These are phyloP conservation scores for Enteromius anoplus DNA, from an alignment of 2,797 vertebrate genomes.

Conservation along the genomic window DNA sequence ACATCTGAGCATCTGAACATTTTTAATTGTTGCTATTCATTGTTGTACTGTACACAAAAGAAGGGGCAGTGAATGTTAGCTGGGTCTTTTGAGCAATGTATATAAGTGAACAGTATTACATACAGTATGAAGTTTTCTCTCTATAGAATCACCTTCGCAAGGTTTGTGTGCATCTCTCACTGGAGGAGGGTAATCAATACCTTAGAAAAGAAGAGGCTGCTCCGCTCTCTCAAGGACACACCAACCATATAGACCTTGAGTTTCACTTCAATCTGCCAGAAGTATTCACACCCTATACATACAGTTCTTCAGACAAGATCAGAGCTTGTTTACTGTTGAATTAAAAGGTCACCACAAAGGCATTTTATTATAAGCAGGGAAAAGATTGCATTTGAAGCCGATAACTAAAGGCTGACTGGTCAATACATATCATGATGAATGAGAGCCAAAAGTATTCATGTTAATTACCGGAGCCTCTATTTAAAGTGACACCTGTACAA, in stretches of 20 bases:
- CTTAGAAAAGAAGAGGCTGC: constrained; percentile 17
- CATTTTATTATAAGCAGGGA: constrained; percentile 13
- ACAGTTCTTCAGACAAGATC: constrained; percentile 4
- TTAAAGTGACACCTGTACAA: constrained; percentile 77
- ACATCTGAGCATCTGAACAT: too few species aligned
- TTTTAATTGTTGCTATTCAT: too few species aligned
- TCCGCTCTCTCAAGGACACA: constrained; percentile 23
- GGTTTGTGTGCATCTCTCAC: constrained; percentile 19
- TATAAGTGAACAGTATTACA: constrained; percentile 10
- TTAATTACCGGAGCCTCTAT: constrained; percentile 76
- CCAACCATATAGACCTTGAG: constrained; percentile 26
- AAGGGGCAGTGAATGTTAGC: background rate
- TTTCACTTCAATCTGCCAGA: background rate
- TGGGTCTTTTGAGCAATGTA: constrained; percentile 32
- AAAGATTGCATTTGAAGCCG: constrained; percentile 39
- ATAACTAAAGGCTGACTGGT: constrained; percentile 69
- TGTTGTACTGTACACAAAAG: background rate
- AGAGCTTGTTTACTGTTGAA: background rate
- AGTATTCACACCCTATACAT: background rate
- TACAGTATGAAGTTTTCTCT: background rate
- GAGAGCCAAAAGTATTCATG: constrained; percentile 59
- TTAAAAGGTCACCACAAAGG: constrained; percentile 24
- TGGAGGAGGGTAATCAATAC: constrained; percentile 45
- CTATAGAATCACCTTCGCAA: constrained; percentile 40
- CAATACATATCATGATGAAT: constrained; percentile 48